Percentiles rank a stretch among this genome's conserved stretches.
Conservation (phyloP, 92 coral and sea anemone species). For the Micromussa lordhowensis region DNA sequence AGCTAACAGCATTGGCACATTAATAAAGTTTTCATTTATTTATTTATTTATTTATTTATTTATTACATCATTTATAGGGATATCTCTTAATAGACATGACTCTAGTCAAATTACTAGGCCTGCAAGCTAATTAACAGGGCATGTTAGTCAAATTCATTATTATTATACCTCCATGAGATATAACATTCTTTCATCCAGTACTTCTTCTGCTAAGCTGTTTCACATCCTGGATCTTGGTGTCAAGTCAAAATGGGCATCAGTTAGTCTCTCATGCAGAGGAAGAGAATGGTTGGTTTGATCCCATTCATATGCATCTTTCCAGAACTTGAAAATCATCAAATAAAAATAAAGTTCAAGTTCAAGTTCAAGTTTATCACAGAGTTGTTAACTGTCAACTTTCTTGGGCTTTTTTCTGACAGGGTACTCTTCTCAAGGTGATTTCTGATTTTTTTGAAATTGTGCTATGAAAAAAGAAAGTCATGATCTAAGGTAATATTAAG, state of each 20-base stretch:
- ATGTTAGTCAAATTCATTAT: no score
- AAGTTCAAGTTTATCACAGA: no score
- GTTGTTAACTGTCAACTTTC: conserved; percentile 23
- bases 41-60: no score
- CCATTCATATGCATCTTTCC: conserved; percentile 54
- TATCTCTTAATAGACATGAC: no score
- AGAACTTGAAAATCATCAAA: conserved; percentile 4
- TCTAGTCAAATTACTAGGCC: no score
- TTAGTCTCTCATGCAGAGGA: conserved; percentile 59
- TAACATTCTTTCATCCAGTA: conserved; percentile 47
- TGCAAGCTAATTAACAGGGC: no score
- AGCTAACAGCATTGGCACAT: no score
- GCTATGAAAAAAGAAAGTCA: conserved; percentile 5
- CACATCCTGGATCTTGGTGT: conserved; percentile 60
- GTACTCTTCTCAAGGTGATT: conserved; percentile 42
- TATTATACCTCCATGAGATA: conserved; percentile 42
- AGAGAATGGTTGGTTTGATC: conserved; percentile 32
- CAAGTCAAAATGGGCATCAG: conserved; percentile 60
- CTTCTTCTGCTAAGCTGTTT: conserved; percentile 47
- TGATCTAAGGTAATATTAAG: background rate
- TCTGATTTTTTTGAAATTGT: conserved; percentile 46
- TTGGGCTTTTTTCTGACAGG: background rate
- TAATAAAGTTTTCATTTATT: no score
- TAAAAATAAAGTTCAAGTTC: no score
- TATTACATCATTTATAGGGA: no score